Evolutionary conservation across 2,797 vertebrate genomes (phyloP).

Genomic region (Coluber constrictor): DNA sequence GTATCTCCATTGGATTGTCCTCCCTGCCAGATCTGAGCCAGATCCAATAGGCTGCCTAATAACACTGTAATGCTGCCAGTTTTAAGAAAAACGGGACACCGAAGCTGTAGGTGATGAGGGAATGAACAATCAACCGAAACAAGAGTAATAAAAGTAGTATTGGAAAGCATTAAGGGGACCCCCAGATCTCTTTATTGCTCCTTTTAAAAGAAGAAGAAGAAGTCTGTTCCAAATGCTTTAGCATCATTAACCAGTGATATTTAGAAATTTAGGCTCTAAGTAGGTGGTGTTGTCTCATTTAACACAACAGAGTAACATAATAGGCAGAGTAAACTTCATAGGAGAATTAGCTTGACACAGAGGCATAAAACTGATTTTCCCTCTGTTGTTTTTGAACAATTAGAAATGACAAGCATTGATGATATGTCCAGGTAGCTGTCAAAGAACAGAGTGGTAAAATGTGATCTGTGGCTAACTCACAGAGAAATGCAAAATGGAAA

Average conservation of each 20-base stretch:
- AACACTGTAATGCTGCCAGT: neutral
- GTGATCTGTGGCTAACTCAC: slow-evolving; percentile 1
- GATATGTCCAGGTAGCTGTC: slow-evolving; percentile 45
- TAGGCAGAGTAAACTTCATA: slow-evolving; percentile 15
- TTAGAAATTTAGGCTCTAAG: neutral
- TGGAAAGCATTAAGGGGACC: neutral
- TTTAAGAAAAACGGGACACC: neutral
- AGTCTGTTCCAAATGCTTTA: neutral
- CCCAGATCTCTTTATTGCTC: neutral
- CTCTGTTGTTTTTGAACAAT: slow-evolving; percentile 3
- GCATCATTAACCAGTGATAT: neutral
- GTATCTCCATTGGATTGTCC: neutral
- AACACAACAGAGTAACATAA: slow-evolving; percentile 28
- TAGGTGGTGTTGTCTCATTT: slow-evolving; percentile 24
- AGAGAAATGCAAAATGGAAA: slow-evolving; percentile 29
- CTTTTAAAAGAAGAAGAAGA: neutral
- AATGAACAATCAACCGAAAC: neutral
- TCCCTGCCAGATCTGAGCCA: neutral
- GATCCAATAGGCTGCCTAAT: neutral
- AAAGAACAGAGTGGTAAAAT: slow-evolving; percentile 32
- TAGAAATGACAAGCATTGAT: slow-evolving; percentile 43
- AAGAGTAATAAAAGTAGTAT: neutral
- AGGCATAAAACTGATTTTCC: slow-evolving; percentile 15
- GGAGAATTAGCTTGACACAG: neutral
- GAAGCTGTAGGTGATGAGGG: neutral